Percentiles rank a stretch among this genome's conserved stretches.
These are phyloP conservation scores for Chloroceryle amazona DNA, from an alignment of 2,797 vertebrate species.

Conservation along the genomic window DNA sequence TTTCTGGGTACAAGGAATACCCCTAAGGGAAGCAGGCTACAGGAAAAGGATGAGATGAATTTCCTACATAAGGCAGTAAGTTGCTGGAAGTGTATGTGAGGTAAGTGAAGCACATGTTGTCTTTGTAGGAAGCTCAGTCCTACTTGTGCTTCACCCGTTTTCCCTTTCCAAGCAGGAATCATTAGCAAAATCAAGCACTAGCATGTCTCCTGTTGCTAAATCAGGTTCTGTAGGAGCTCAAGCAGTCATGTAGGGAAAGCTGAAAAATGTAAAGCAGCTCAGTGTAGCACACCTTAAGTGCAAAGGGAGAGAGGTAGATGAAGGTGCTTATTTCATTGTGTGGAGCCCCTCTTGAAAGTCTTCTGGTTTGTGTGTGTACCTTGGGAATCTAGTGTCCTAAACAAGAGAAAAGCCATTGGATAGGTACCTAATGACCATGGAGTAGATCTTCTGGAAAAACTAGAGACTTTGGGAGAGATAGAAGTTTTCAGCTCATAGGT, in stretches of 20 bases:
- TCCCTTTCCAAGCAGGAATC: not conserved
- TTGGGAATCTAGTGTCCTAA: not conserved
- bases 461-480: not conserved
- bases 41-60: not conserved
- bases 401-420: not conserved
- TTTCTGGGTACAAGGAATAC: not conserved
- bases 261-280: not conserved
- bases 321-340: not conserved
- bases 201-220: not conserved
- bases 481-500: not conserved
- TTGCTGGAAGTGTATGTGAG: not conserved
- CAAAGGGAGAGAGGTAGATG: not conserved
- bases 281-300: fast-evolving
- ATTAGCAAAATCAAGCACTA: not conserved
- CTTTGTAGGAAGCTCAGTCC: not conserved
- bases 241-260: not conserved
- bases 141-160: not conserved
- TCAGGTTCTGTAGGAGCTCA: not conserved
- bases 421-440: not conserved
- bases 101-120: not conserved
- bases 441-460: not conserved
- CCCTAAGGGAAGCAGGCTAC: not conserved
- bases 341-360: not conserved
- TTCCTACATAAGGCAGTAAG: not conserved
- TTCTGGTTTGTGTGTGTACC: too few species aligned